Percentiles rank a stretch among this genome's conserved stretches.
These are phyloP conservation scores for Drosophila persimilis DNA, from an alignment of 1,140 invertebrate species.

Conservation along the genomic window DNA sequence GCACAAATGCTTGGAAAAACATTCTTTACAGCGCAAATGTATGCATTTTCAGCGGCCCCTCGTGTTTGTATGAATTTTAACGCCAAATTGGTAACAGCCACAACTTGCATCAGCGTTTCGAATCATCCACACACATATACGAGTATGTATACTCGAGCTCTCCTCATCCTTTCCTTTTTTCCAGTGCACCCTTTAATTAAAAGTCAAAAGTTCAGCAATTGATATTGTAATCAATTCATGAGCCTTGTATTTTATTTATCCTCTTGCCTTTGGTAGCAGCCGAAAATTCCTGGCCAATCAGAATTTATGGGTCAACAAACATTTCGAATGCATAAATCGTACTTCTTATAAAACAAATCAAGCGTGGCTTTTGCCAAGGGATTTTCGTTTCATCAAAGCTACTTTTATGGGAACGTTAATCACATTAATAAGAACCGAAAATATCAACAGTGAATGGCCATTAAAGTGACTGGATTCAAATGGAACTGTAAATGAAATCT, in stretches of 20 bases:
- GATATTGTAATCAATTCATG: constrained; percentile 75
- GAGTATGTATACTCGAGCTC: too few species aligned
- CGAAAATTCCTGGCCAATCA: constrained; percentile 12
- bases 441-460: too few species aligned
- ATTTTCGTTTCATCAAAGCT: constrained; percentile 28
- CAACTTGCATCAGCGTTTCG: constrained; percentile 35
- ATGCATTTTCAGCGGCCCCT: constrained; percentile 26
- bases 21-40: constrained; percentile 39
- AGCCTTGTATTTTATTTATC: constrained; percentile 43
- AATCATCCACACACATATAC: not conserved
- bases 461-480: too few species aligned
- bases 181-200: constrained; percentile 64
- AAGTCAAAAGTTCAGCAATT: constrained; percentile 75
- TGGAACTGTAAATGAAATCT: constrained; percentile 8
- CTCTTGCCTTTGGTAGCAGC: constrained; percentile 11
- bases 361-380: not conserved
- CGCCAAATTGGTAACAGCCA: constrained; percentile 57
- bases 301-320: constrained; percentile 44
- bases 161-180: constrained; percentile 11
- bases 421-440: constrained; percentile 20
- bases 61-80: constrained; percentile 48
- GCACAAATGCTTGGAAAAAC: constrained; percentile 19
- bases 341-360: constrained; percentile 22
- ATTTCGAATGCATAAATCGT: not conserved
- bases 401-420: constrained; percentile 33